These are phyloP conservation scores for Amblyjoppa fuscipennis DNA, from an alignment of 2,888 invertebrate genomes.

Conservation along the genomic window DNA sequence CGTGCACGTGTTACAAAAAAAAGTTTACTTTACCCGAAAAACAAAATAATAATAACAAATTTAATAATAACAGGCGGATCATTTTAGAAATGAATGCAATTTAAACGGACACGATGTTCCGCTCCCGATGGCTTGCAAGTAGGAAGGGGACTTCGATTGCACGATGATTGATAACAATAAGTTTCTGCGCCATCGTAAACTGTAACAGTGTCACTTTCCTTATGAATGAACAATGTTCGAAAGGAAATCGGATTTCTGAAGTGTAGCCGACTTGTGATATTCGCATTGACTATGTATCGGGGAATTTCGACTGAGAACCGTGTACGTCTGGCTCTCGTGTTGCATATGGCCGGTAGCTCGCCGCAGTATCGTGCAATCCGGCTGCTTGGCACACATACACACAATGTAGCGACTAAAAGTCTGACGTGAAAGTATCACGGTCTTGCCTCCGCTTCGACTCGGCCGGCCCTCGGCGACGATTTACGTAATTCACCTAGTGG, in stretches of 20 bases:
- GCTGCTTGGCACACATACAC: conserved; percentile 50
- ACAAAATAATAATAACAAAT: too few relatives aligned
- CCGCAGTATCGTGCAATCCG: conserved; percentile 33
- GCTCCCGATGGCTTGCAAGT: too few relatives aligned
- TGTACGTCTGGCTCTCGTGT: not conserved
- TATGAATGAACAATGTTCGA: not conserved
- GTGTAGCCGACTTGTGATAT: not conserved
- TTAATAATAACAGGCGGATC: too few relatives aligned
- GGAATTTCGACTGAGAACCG: conserved; percentile 2
- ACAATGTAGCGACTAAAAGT: conserved; percentile 76
- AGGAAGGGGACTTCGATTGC: not conserved
- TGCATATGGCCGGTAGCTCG: not conserved
- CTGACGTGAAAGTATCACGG: conserved; percentile 79
- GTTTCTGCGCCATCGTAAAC: not conserved
- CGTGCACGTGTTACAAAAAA: too few relatives aligned
- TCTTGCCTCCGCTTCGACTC: conserved; percentile 68
- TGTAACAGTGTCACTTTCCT: too few relatives aligned
- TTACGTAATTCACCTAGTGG: conserved; percentile 63
- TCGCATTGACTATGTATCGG: not conserved
- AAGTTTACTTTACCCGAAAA: too few relatives aligned
- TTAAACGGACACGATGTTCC: too few relatives aligned
- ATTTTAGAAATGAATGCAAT: too few relatives aligned
- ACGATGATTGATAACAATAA: not conserved
- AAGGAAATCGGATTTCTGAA: not conserved
- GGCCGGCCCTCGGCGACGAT: conserved; percentile 60